Evolutionary conservation across 2,797 vertebrate genomes (phyloP).

Genomic region (Paguma larvata): DNA sequence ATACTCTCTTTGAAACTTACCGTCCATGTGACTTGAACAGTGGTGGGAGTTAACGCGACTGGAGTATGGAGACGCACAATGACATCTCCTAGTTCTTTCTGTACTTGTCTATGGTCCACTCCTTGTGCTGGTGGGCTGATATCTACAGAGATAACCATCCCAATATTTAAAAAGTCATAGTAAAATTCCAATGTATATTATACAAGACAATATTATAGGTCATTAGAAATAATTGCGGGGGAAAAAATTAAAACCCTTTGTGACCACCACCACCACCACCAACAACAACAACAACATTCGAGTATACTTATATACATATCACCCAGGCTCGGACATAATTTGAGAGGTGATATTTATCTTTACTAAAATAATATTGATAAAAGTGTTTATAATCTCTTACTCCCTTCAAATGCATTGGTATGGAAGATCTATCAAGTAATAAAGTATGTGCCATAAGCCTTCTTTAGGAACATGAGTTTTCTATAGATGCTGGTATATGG

Average conservation of each 20-base stretch:
- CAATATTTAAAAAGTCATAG: neutral
- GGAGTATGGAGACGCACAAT: conserved; percentile 97
- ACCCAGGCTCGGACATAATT: neutral
- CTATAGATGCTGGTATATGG: neutral
- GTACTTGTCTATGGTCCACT: conserved; percentile 98
- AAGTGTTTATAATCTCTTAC: neutral
- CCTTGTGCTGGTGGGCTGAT: conserved; percentile 99
- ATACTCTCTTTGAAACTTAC: conserved; percentile 88
- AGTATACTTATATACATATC: neutral
- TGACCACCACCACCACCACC: neutral
- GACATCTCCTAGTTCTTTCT: conserved; percentile 98
- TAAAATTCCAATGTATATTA: neutral
- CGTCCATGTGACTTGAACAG: conserved; percentile 98
- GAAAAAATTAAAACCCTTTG: neutral
- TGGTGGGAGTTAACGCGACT: conserved; percentile 95
- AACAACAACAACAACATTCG: neutral
- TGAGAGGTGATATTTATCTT: conserved; percentile 22
- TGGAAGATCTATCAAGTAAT: neutral
- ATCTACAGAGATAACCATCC: conserved; percentile 88
- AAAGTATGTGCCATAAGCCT: neutral
- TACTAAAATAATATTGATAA: neutral
- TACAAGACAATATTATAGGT: neutral
- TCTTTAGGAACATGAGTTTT: neutral
- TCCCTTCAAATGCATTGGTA: neutral
- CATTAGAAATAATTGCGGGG: neutral